Percentiles rank a stretch among this genome's conserved stretches.
Conservation (phyloP, 2,113 vertebrate species). For the Coptodon rendalli region DNA sequence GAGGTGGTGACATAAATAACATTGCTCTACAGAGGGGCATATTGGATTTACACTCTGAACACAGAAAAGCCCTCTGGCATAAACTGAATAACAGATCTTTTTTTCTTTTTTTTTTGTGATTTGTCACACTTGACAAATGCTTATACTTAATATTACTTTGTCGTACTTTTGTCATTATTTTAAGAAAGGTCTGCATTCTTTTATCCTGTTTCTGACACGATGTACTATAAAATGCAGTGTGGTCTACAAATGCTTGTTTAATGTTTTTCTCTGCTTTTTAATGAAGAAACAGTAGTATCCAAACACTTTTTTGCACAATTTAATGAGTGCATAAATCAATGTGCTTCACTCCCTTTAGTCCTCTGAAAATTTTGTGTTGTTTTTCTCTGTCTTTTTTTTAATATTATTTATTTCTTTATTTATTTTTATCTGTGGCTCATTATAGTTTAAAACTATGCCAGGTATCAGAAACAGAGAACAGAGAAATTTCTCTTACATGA, state of each 20-base stretch:
- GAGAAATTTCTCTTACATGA: neutral
- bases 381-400: fast-evolving
- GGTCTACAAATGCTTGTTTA: neutral
- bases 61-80: neutral
- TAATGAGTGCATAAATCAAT: neutral
- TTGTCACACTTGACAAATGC: neutral
- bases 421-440: neutral
- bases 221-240: neutral
- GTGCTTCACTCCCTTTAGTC: neutral
- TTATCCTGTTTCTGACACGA: neutral
- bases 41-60: neutral
- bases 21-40: neutral
- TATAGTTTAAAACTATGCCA: neutral
- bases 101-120: neutral
- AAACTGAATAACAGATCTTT: neutral
- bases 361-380: neutral
- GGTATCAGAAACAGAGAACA: neutral
- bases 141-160: neutral
- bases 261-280: neutral
- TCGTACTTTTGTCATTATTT: neutral
- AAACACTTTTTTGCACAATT: neutral
- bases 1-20: neutral
- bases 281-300: neutral
- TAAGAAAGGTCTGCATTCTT: neutral
- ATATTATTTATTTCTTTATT: neutral